Evolutionary conservation across 2,113 vertebrate genomes (phyloP).

Genomic region (Falco punctatus): DNA sequence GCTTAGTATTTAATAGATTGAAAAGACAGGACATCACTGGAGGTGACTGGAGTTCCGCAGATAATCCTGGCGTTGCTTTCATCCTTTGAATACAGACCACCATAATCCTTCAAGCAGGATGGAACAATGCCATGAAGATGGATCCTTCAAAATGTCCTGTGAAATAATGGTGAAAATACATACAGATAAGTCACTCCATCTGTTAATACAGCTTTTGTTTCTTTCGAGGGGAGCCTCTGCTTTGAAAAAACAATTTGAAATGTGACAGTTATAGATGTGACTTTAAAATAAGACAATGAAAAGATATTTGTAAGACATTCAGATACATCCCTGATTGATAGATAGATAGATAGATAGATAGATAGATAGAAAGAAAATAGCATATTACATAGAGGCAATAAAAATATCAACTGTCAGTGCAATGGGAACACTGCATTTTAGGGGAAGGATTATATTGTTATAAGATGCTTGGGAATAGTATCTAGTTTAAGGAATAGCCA

Average conservation of each 20-base stretch:
- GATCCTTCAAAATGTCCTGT: not conserved
- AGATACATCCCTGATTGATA: not conserved
- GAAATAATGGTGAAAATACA: constrained; percentile 7
- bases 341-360: not conserved
- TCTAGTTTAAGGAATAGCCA: not conserved
- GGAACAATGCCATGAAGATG: not conserved
- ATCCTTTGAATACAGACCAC: not conserved
- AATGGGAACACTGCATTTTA: not conserved
- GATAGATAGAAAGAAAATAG: not conserved
- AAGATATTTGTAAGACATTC: not conserved
- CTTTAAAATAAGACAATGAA: not conserved
- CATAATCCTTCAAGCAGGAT: not conserved
- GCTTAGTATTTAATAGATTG: not conserved
- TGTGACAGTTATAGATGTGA: not conserved
- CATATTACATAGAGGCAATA: not conserved
- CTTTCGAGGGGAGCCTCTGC: not conserved
- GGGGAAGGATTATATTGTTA: not conserved
- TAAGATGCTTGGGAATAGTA: not conserved
- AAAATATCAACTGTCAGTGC: not conserved
- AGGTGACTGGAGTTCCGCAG: not conserved
- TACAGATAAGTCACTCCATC: not conserved
- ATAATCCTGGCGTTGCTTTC: not conserved
- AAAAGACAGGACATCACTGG: not conserved
- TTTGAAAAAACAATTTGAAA: not conserved
- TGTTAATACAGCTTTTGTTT: not conserved